phyloP scores from a whole-genome alignment of 2,797 vertebrate genomes.

The Pangasius sanitwongsei region DNA sequence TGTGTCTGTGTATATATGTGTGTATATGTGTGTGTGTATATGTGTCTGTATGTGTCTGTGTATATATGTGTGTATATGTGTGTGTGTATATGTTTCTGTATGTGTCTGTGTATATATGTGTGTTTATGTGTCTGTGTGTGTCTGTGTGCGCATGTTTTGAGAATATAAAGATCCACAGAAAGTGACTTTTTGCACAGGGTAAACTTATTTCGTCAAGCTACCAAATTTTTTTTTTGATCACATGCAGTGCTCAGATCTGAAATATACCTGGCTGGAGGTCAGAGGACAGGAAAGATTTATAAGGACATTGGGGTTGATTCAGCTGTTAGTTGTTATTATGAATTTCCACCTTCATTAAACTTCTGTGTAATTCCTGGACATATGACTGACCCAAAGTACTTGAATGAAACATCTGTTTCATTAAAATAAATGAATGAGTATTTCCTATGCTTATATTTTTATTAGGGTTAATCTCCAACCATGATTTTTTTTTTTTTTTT shows the following conservation, averaged over 20 bases:
- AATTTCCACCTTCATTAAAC: background rate
- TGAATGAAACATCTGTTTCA: background rate
- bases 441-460: background rate
- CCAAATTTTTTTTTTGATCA: background rate
- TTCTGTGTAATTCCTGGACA: background rate
- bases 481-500: too few species aligned
- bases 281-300: background rate
- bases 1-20: too few species aligned
- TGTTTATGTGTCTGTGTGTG: background rate
- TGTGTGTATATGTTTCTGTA: too few species aligned
- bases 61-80: fast-evolving
- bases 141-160: background rate
- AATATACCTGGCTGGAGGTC: background rate
- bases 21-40: too few species aligned
- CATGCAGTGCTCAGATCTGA: background rate
- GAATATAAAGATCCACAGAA: background rate
- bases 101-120: too few species aligned
- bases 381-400: background rate
- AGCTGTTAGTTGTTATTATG: background rate
- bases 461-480: background rate
- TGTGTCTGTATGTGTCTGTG: fast-evolving
- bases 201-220: background rate
- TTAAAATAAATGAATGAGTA: background rate
- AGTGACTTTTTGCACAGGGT: background rate
- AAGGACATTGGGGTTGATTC: background rate